Conservation (phyloP, 2,797 vertebrate species). For the Propithecus perrieri region DNA sequence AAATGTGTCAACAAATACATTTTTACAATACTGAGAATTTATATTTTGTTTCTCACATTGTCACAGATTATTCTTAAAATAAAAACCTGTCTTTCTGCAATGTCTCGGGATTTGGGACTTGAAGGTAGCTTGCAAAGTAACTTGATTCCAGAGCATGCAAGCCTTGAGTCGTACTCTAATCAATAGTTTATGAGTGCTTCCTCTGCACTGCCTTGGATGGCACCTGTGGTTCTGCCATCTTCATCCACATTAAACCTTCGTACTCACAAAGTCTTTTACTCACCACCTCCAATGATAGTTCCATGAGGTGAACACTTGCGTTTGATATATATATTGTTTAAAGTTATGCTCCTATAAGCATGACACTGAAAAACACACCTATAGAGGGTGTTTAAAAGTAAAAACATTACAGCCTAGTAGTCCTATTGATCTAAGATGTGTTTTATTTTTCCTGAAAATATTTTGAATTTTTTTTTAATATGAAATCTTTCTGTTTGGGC, state of each 20-base stretch:
- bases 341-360: not conserved
- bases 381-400: not conserved
- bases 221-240: not conserved
- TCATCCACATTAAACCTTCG: not conserved
- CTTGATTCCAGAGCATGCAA: not conserved
- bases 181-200: not conserved
- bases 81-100: not conserved
- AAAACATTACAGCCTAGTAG: not conserved
- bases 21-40: not conserved
- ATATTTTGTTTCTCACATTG: not conserved
- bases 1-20: not conserved
- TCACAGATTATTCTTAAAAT: not conserved
- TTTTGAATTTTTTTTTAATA: slow-evolving; percentile 14
- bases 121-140: not conserved
- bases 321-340: not conserved
- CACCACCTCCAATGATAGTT: not conserved
- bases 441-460: not conserved
- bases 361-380: not conserved
- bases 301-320: not conserved
- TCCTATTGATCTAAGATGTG: not conserved
- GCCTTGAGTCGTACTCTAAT: not conserved
- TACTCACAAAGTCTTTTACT: not conserved
- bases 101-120: not conserved
- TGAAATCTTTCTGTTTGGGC: slow-evolving; percentile 11
- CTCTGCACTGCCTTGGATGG: fast-evolving